These are phyloP conservation scores for Hiodon tergisus DNA, from an alignment of 2,113 vertebrate genomes.

Conservation along the genomic window DNA sequence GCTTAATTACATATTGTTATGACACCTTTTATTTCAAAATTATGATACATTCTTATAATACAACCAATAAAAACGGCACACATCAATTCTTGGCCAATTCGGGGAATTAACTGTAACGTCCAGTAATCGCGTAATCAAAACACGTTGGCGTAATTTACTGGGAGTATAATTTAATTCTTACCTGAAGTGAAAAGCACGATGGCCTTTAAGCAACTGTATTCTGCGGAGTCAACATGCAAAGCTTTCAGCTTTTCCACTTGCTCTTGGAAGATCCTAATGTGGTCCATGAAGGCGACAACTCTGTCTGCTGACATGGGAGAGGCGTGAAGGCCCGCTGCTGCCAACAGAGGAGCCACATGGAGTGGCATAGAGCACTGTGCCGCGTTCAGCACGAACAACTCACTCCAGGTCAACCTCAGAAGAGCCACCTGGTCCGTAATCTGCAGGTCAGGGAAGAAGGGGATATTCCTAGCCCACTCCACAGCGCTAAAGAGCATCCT, in stretches of 20 bases:
- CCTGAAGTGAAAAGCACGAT: conserved; percentile 97
- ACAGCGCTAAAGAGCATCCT: conserved; percentile 96
- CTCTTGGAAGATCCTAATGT: conserved; percentile 98
- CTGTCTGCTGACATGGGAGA: conserved; percentile 95
- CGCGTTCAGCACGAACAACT: conserved; percentile 95
- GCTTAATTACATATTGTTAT: too few relatives aligned
- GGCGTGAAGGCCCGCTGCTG: conserved; percentile 89
- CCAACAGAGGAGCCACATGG: conserved; percentile 88
- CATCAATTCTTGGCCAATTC: too few relatives aligned
- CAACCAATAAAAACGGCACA: too few relatives aligned
- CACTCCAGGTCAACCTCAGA: conserved; percentile 93
- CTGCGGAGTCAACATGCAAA: conserved; percentile 91
- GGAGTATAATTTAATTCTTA: conserved; percentile 52
- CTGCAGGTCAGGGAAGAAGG: conserved; percentile 96
- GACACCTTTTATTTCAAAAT: too few relatives aligned
- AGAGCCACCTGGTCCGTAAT: conserved; percentile 96
- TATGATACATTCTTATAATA: too few relatives aligned
- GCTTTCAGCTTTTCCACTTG: conserved; percentile 97
- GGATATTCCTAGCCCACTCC: conserved; percentile 97
- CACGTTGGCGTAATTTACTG: not conserved
- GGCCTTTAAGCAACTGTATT: conserved; percentile 97
- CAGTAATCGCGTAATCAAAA: too few relatives aligned
- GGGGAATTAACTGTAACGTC: too few relatives aligned
- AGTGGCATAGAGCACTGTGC: conserved; percentile 96
- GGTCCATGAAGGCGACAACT: conserved; percentile 98